These are phyloP conservation scores for Petrolisthes manimaculis DNA, from an alignment of 2,888 invertebrate species.

Conservation along the genomic window DNA sequence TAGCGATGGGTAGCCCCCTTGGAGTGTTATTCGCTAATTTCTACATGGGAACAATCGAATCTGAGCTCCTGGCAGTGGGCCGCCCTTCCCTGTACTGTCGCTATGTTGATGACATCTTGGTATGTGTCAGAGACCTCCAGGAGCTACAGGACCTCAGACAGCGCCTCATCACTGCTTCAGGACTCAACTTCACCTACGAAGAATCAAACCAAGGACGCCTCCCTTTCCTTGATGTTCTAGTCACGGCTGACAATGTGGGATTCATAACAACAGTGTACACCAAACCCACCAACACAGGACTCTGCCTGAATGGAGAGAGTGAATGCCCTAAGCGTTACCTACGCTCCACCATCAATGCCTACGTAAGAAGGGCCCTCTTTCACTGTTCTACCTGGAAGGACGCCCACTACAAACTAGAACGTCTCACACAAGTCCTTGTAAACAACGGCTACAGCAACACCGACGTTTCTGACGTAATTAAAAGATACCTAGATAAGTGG, in stretches of 20 bases:
- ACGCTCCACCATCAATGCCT: slow-evolving; percentile 19
- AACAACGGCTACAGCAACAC: slow-evolving; percentile 11
- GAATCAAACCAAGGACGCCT: background rate
- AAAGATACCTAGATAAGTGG: background rate
- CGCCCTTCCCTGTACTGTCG: background rate
- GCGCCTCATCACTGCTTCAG: slow-evolving; percentile 3
- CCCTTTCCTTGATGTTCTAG: background rate
- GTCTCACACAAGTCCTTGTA: slow-evolving; percentile 16
- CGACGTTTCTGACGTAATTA: background rate
- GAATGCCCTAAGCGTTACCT: slow-evolving; percentile 2
- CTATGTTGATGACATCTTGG: background rate
- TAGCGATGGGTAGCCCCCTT: too few species aligned
- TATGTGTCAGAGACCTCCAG: background rate
- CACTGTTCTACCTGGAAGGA: background rate
- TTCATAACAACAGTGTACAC: too few species aligned
- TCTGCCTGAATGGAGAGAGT: slow-evolving; percentile 13
- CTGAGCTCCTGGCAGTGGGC: background rate
- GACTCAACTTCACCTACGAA: slow-evolving; percentile 12
- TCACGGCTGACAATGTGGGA: background rate
- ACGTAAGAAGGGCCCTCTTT: background rate
- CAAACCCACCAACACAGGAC: background rate
- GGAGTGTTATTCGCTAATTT: too few species aligned
- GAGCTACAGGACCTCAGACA: slow-evolving; percentile 20
- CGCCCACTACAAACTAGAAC: slow-evolving; percentile 2
- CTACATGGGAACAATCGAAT: too few species aligned